These are phyloP conservation scores for Ditylenchus weischeri DNA, from an alignment of 2,888 invertebrate genomes.

Conservation along the genomic window DNA sequence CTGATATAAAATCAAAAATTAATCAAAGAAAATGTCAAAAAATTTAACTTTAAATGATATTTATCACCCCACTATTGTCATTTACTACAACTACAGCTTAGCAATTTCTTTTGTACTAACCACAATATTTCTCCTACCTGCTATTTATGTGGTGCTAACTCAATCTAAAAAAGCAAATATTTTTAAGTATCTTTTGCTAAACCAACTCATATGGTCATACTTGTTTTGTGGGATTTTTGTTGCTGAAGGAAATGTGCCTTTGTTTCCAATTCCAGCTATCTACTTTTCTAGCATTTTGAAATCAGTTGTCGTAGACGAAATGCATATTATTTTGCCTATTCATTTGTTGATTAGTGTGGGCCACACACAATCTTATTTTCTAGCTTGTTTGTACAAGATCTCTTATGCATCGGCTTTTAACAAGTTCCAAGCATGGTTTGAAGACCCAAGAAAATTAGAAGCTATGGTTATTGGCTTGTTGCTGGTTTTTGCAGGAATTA, in stretches of 20 bases:
- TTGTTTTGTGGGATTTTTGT: conserved; percentile 18
- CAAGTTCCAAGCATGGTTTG: conserved; percentile 22
- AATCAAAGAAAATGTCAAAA: too few relatives aligned
- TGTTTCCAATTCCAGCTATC: conserved; percentile 15
- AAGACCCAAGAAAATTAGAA: conserved; percentile 19
- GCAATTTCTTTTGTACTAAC: conserved; percentile 10
- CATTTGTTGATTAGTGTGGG: conserved; percentile 22
- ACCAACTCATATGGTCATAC: conserved; percentile 20
- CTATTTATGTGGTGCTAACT: conserved; percentile 8
- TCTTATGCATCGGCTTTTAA: conserved; percentile 21
- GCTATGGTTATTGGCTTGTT: conserved; percentile 16
- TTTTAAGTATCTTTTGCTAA: conserved; percentile 13
- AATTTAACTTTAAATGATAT: conserved; percentile 9
- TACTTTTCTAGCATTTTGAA: conserved; percentile 18
- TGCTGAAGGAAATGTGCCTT: conserved; percentile 18
- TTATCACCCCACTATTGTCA: conserved; percentile 20
- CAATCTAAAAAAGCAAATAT: background rate
- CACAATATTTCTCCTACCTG: conserved; percentile 12
- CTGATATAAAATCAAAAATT: too few relatives aligned
- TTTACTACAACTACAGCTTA: conserved; percentile 16
- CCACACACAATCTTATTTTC: conserved; percentile 21
- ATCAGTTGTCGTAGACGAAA: background rate
- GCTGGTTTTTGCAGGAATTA: conserved; percentile 12
- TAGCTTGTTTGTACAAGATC: conserved; percentile 18
- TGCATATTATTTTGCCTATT: conserved; percentile 19